A percentile compares a stretch with the other conserved stretches of the same genome.
Evolutionary conservation across 1,140 invertebrate genomes (phyloP).

Genomic region (Drosophila insularis): DNA sequence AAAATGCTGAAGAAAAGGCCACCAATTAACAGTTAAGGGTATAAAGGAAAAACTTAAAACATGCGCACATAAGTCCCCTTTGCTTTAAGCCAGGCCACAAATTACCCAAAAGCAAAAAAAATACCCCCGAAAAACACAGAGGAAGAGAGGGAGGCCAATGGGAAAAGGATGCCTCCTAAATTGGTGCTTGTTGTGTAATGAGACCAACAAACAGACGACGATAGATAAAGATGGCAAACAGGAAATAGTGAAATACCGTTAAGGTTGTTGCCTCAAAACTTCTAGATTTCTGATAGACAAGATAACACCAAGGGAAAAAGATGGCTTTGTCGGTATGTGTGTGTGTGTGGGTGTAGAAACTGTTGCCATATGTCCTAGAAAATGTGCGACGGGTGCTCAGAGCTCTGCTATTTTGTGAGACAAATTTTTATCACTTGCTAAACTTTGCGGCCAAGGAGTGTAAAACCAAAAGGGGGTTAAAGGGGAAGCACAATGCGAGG

Average conservation of each 20-base stretch:
- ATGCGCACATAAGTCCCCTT: conserved; percentile 59
- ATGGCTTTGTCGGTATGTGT: not conserved
- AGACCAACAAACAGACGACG: not conserved
- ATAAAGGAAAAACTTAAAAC: conserved; percentile 19
- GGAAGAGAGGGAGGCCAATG: conserved; percentile 20
- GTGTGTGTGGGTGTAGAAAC: not conserved
- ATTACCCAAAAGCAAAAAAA: conserved; percentile 40
- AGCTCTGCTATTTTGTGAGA: conserved; percentile 61
- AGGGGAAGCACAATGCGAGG: not conserved
- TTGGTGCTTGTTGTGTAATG: conserved; percentile 3
- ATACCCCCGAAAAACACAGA: conserved; percentile 10
- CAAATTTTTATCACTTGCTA: conserved; percentile 78
- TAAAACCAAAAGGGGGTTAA: not conserved
- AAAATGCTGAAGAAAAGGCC: not conserved
- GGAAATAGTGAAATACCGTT: conserved; percentile 40
- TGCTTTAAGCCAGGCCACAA: conserved; percentile 69
- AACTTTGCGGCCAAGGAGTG: conserved; percentile 49
- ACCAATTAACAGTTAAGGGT: conserved; percentile 54
- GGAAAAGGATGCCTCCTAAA: conserved; percentile 7
- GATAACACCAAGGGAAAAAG: conserved; percentile 19
- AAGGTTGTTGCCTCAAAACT: conserved; percentile 46
- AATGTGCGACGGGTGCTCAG: conserved; percentile 34
- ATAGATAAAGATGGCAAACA: conserved; percentile 23
- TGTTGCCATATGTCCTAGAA: conserved; percentile 41
- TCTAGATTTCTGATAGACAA: conserved; percentile 32